A percentile compares a stretch with the other conserved stretches of the same genome.
These are phyloP conservation scores for Cantharis nigra DNA, from an alignment of 2,888 invertebrate genomes.

Conservation along the genomic window DNA sequence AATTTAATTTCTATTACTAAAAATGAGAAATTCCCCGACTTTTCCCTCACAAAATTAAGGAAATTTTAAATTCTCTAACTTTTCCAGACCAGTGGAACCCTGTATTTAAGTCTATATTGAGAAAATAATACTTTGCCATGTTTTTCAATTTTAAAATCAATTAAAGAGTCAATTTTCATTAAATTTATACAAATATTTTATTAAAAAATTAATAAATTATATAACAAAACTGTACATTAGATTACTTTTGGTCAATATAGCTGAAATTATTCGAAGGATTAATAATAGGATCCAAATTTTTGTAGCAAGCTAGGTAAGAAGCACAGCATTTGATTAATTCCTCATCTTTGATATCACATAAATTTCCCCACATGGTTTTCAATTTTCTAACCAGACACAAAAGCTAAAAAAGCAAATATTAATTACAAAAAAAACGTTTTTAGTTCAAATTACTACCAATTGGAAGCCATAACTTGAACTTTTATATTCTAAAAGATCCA, in stretches of 20 bases:
- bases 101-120: too few species aligned
- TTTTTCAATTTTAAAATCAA: too few species aligned
- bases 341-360: slow-evolving; percentile 35
- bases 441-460: slow-evolving; percentile 39
- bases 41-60: too few species aligned
- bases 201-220: background rate
- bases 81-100: too few species aligned
- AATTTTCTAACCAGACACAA: slow-evolving; percentile 44
- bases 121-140: too few species aligned
- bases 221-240: background rate
- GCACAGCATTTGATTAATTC: slow-evolving; percentile 40
- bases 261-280: slow-evolving; percentile 36
- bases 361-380: slow-evolving; percentile 46
- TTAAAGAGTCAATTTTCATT: too few species aligned
- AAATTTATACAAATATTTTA: background rate
- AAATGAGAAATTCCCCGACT: too few species aligned
- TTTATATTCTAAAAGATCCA: slow-evolving; percentile 38
- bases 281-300: slow-evolving; percentile 41
- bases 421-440: background rate
- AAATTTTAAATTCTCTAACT: too few species aligned
- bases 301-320: slow-evolving; percentile 41
- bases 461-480: slow-evolving; percentile 38
- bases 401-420: slow-evolving; percentile 39
- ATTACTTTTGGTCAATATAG: background rate
- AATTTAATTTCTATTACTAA: too few species aligned